Percentiles rank a stretch among this genome's conserved stretches.
phyloP scores from a whole-genome alignment of 2,113 vertebrate genomes.

The Sialia sialis region DNA sequence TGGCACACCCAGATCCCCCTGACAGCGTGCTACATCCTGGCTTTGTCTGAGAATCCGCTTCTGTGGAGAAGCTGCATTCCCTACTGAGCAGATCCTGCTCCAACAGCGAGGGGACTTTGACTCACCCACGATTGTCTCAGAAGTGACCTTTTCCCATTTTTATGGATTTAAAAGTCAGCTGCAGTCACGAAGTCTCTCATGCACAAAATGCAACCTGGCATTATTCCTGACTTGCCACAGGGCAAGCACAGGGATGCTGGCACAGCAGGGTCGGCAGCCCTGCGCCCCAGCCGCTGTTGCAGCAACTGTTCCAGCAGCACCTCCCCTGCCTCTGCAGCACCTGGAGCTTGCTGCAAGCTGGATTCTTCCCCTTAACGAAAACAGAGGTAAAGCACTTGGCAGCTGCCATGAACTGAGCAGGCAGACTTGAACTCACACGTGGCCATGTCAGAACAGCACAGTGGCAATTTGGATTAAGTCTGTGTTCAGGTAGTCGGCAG shows the following conservation, averaged over 20 bases:
- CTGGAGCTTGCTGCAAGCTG: background rate
- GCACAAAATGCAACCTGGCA: background rate
- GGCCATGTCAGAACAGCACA: background rate
- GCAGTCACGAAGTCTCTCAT: background rate
- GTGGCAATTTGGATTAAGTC: background rate
- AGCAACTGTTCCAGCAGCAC: background rate
- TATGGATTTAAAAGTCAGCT: background rate
- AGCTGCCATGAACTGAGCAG: rapidly evolving
- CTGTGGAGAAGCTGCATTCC: background rate
- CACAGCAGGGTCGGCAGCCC: background rate
- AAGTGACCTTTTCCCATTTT: background rate
- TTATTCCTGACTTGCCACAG: background rate
- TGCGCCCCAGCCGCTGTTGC: background rate
- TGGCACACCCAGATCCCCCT: background rate
- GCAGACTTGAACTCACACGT: background rate
- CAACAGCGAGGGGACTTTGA: background rate
- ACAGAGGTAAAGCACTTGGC: background rate
- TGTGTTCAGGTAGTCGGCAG: background rate
- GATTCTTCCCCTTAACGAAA: background rate
- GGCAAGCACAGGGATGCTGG: background rate
- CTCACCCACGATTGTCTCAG: background rate
- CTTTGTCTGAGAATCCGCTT: background rate
- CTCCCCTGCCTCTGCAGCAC: background rate
- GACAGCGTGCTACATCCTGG: background rate
- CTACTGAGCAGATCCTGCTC: background rate